Evolutionary conservation across 2,797 vertebrate species (phyloP), one percentile per base, ranked within the genome.

Genomic region (Gymnothorax javanicus): DNA sequence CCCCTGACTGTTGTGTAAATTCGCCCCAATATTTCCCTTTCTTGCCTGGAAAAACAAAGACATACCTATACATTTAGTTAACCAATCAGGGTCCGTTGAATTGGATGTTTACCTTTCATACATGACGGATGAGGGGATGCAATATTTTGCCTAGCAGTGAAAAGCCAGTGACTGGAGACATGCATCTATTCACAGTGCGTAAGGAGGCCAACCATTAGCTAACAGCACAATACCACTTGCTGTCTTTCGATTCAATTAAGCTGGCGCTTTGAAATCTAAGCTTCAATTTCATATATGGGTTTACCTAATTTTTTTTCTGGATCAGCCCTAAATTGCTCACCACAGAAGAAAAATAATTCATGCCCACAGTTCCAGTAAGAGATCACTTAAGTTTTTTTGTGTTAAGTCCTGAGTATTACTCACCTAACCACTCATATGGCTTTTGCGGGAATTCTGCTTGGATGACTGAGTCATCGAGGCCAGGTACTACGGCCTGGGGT

Each of bases 241-340:
- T 71, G n/a, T 71, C n/a, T 9, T 71, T 71, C 33, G 25, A 73
- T 73, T 73, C 69, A 73, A 73, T 73, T 67, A n/a, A 67, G 62
- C 20, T 7, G 62, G 69, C 15, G 8, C 25, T 71, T 27, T 27
- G 7, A 11, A 33, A 27, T 9, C 23, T 27, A 71, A 11, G 25
- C 69, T 11, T 33, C 15, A 7, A 71, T 71, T 71, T 71, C 15
- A 33, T 17, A 11, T 33, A 11, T 71, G 25, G 69, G 69, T 71
- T 71, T 27, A 27, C 8, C 25, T 71, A 1, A 27, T 33, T 71
- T 33, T 9, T 9, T 71, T 71, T 71, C 69, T 71, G 69, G 69
- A 33, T 27, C 69, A 27, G 27, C n/a, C 8, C n/a, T 27, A 1
- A 2, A 71, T 71, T 71, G 11, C 25, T 27, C 25, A 27, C 69